A percentile compares a stretch with the other conserved stretches of the same genome.
These are phyloP conservation scores for Orchesellides sinensis DNA, from an alignment of 2,888 invertebrate species.

Conservation along the genomic window DNA sequence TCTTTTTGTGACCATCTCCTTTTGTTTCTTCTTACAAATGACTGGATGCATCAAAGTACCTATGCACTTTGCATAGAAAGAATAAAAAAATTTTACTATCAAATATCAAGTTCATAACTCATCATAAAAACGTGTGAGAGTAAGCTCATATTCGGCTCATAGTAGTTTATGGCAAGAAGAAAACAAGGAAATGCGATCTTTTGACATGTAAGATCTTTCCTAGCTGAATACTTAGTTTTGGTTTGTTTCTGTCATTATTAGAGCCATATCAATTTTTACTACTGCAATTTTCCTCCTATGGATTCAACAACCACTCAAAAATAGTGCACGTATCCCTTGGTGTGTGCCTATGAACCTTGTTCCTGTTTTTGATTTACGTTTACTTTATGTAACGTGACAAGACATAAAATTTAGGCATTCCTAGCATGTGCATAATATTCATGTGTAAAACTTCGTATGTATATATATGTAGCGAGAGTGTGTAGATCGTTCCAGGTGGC, in stretches of 20 bases:
- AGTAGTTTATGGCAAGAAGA: no score
- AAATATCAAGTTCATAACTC: conserved; percentile 46
- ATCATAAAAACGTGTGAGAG: conserved; percentile 38
- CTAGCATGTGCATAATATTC: not conserved
- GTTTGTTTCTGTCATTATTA: not conserved
- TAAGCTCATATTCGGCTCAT: not conserved
- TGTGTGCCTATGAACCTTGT: not conserved
- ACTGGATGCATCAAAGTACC: not conserved
- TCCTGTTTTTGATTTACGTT: conserved; percentile 42
- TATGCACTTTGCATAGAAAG: not conserved
- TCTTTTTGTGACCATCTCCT: conserved; percentile 2
- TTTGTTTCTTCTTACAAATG: not conserved
- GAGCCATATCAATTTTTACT: not conserved
- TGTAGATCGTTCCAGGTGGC: conserved; percentile 57
- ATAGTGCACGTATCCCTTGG: not conserved
- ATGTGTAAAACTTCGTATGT: not conserved
- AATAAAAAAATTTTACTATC: conserved; percentile 17
- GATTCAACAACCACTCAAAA: no score
- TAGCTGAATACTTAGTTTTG: conserved; percentile 1
- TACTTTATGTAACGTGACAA: conserved; percentile 20
- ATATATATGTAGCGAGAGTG: conserved; percentile 13
- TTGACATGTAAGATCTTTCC: conserved; percentile 15
- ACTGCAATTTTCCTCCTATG: conserved; percentile 3
- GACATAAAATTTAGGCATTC: conserved; percentile 24
- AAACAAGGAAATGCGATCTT: conserved; percentile 38